These are phyloP conservation scores for Mus caroli DNA, from an alignment of 2,797 vertebrate species.

Conservation along the genomic window DNA sequence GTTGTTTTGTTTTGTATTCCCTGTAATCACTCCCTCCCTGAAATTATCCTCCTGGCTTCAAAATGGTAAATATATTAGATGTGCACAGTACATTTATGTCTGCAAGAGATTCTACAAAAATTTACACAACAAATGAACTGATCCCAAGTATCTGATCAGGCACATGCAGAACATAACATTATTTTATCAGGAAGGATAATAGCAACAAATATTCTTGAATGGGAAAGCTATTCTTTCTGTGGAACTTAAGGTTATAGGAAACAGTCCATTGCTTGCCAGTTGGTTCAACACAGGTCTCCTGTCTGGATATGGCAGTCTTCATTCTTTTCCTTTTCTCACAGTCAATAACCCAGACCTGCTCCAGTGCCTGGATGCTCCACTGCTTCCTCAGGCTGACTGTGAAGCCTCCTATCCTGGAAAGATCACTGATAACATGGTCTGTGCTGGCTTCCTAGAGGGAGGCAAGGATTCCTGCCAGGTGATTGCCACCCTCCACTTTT, in stretches of 20 bases:
- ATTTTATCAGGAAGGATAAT: neutral
- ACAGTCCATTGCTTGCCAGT: neutral
- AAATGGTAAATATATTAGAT: neutral
- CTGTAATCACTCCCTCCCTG: neutral
- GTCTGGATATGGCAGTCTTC: neutral
- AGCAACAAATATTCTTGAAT: neutral
- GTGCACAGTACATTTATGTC: rapidly evolving
- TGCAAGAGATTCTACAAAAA: neutral
- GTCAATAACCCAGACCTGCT: constrained; percentile 86
- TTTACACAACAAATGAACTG: neutral
- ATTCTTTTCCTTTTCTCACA: constrained; percentile 69
- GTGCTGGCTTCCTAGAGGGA: constrained; percentile 91
- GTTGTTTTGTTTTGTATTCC: neutral
- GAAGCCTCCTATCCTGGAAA: constrained; percentile 89
- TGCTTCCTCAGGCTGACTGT: constrained; percentile 89
- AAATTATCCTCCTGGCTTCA: neutral
- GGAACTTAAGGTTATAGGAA: neutral
- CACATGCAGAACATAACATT: neutral
- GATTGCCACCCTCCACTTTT: neutral
- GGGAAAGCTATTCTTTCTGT: neutral
- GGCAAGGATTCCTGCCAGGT: constrained; percentile 95
- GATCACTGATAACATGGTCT: constrained; percentile 92
- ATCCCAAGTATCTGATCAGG: neutral
- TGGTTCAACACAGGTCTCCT: neutral
- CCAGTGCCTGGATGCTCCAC: constrained; percentile 90